Evolutionary conservation across 2,113 vertebrate species (phyloP).

Genomic region (Istiophorus platypterus): DNA sequence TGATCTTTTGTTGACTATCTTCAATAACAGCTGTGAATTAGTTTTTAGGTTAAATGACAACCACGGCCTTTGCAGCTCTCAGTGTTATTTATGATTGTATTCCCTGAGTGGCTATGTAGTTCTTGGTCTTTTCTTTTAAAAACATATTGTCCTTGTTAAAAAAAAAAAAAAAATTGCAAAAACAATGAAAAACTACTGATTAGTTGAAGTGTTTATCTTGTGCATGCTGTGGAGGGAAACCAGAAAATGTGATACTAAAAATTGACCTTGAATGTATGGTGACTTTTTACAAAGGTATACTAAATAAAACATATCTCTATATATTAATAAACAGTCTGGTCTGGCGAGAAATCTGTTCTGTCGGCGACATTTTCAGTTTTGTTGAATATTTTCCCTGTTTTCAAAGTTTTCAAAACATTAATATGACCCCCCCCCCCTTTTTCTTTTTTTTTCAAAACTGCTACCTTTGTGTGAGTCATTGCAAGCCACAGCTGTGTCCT

Average conservation of each 20-base stretch:
- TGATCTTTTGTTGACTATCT: conserved; percentile 44
- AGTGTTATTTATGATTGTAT: conserved; percentile 79
- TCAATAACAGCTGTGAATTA: conserved; percentile 70
- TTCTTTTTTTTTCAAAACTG: neutral
- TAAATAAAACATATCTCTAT: conserved; percentile 86
- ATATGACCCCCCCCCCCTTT: neutral
- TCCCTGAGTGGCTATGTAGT: conserved; percentile 77
- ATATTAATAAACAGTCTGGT: conserved; percentile 88
- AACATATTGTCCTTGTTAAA: conserved; percentile 73
- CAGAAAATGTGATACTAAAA: conserved; percentile 83
- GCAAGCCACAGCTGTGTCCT: conserved; percentile 30
- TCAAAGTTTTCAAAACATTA: neutral
- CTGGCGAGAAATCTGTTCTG: conserved; percentile 81
- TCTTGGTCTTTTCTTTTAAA: conserved; percentile 73
- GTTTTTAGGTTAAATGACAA: conserved; percentile 60
- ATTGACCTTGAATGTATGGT: conserved; percentile 88
- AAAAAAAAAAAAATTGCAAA: conserved; percentile 52
- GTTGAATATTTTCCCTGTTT: neutral
- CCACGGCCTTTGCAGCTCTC: conserved; percentile 69
- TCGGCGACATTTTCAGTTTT: conserved; percentile 42
- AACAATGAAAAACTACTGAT: conserved; percentile 75
- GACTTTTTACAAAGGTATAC: conserved; percentile 88
- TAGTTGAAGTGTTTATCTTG: conserved; percentile 80
- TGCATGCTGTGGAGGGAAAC: conserved; percentile 87
- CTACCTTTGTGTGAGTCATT: conserved; percentile 35